Evolutionary conservation across 2,888 invertebrate genomes (phyloP), one percentile per base, ranked within the genome.

Genomic region (Meiosimyza platycephala): DNA sequence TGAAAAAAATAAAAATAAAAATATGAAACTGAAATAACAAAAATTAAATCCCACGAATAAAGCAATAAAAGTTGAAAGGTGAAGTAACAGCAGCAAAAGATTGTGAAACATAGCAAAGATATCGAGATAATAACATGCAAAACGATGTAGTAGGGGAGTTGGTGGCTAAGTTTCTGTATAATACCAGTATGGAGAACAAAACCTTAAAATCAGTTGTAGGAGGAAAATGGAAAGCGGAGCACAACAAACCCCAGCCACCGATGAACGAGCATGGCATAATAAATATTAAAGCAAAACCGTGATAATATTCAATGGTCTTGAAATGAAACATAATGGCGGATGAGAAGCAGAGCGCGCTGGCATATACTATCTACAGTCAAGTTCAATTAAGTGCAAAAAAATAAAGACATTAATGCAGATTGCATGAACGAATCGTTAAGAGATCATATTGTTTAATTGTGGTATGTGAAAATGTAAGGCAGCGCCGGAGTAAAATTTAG

Each of bases 101-200:
- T 57, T 57, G 57, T 57, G 11, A 15, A 55, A 57, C 16, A 47
- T 51, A 18, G 22, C 51, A 50, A 28, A n/a, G 12, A 64, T 64
- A 64, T 51, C 16, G 51, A 51, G 64, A 64, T 64, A 64, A 64
- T 64, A 64, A 64, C 64, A 64, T 64, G 64, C 64, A 64, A 51
- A 64, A 18, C 64, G 51, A 51, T 64, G 40, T 40, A 9, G 40
- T 40, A 40, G 40, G 9, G 9, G 9, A 40, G 40, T 40, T 40
- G 6, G 40, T 40, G 40, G 40, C 40, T 40, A 6, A 40, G 40
- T 40, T 40, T 40, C 40, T 7, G 40, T 1, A 40, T 40, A 40
- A 40, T 40, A 40, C 16, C 47, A 11, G 48, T 63, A 13, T 48
- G n/a, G 47, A 48, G 18, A 18, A 11, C 47, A 62, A 62, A 62